Conservation (phyloP, 2,888 invertebrate species). For the Stenchaetothrips biformis region DNA sequence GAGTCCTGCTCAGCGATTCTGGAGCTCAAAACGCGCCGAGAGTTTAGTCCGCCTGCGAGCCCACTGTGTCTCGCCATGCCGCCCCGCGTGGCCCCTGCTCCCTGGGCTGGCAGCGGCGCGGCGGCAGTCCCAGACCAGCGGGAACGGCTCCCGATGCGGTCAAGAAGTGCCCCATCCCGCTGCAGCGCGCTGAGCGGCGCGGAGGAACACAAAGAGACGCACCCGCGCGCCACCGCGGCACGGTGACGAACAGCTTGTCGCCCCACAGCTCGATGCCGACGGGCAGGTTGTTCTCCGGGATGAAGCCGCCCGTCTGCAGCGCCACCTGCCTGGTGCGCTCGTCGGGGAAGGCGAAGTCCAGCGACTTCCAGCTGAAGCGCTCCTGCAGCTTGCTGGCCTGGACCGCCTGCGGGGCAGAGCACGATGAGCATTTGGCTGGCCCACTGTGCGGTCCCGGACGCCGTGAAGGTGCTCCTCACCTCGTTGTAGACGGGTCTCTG, state of each 20-base stretch:
- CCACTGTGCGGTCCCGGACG: no score
- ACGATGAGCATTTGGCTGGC: not conserved
- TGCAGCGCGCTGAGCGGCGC: no score
- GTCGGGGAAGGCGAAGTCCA: constrained; percentile 72
- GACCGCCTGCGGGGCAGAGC: constrained; percentile 1
- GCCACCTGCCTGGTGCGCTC: constrained; percentile 58
- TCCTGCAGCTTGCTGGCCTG: constrained; percentile 52
- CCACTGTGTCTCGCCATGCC: no score
- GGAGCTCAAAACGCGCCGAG: no score
- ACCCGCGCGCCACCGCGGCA: constrained; percentile 78
- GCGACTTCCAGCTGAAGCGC: constrained; percentile 65
- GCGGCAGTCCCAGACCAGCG: no score
- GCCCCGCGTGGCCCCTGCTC: no score
- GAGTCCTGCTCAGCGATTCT: no score
- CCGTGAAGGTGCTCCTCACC: not conserved
- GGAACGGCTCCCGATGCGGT: no score
- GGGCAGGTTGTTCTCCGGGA: constrained; percentile 73
- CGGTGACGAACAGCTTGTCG: constrained; percentile 74
- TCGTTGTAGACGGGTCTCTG: not conserved
- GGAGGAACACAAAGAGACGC: constrained; percentile 40
- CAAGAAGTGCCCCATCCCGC: no score
- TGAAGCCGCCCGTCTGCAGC: constrained; percentile 58
- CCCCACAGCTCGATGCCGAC: constrained; percentile 77
- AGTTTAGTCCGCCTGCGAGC: no score
- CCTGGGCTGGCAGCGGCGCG: no score